Base-by-base conservation (phyloP, 2,113 vertebrate genomes). In the Rynchops niger region DNA sequence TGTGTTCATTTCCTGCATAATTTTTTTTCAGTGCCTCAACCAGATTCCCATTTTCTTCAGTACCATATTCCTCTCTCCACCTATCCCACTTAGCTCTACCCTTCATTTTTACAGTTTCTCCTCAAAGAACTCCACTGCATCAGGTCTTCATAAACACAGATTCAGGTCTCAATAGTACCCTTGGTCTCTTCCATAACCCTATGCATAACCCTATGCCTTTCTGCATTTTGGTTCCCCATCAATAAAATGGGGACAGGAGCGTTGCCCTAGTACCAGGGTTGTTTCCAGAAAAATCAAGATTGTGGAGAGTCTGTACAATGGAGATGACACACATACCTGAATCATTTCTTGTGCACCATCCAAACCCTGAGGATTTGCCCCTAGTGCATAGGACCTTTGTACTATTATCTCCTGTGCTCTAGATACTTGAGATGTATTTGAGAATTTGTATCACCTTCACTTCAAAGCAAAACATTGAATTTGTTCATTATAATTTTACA, bases 1-100 rank as follows among this genome's bases (percentile, higher is more conserved):
- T 76, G 10, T 58, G 23, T 26, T 85, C 3, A 38, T 73, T 73
- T 86, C 43, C 63, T 47, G 2, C 53, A 62, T 49, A 0, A 0
- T 0, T 12, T 34, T 84, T 58, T 82, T 62, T 22, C 6, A 34
- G 21, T 42, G 30, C 21, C 62, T 53, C 20, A 56, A 45, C 26
- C 42, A 19, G 42, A 47, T 67, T 56, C 42, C 30, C 26, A 69
- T 61, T 61, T 81, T 58, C 45, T 71, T 10, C 55, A 34, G 43
- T 43, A 49, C 43, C n/a, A 32, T 58, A 83, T 34, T 40, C 43
- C 45, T 58, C 29, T 49, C 43, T 34, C 43, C 19, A 15, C 29
- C 55, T 21, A 23, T 32, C 55, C 36, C 25, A 67, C 34, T 61
- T 36, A 34, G 29, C 34, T 70, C 34, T 49, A 26, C 14, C 21